Conservation (phyloP, 2,113 vertebrate species). For the Vanacampus margaritifer region DNA sequence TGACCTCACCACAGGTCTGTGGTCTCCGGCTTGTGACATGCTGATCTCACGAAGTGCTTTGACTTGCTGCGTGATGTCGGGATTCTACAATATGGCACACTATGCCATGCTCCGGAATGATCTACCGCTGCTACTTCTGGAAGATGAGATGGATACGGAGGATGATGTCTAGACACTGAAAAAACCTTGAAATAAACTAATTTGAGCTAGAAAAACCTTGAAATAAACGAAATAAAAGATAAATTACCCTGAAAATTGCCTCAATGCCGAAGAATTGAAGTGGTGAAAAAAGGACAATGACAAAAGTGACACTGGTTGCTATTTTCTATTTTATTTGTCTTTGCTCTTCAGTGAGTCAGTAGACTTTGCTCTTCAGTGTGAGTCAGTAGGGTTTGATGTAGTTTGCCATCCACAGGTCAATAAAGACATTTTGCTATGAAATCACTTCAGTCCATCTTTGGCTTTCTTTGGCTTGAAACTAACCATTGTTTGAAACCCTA, state of each 20-base stretch:
- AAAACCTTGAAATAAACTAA: background rate
- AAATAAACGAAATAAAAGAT: background rate
- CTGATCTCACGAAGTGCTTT: conserved; percentile 74
- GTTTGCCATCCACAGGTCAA: background rate
- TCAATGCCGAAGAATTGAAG: background rate
- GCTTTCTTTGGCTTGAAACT: background rate
- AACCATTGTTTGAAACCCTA: background rate
- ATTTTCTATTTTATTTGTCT: background rate
- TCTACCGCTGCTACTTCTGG: rapidly evolving
- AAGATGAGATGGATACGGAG: background rate
- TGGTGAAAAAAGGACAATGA: background rate
- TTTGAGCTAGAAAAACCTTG: background rate
- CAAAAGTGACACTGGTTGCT: background rate
- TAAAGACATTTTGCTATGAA: background rate
- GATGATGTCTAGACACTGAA: background rate
- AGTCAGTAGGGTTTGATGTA: background rate
- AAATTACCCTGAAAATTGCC: background rate
- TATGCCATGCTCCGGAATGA: background rate
- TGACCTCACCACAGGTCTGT: conserved; percentile 55
- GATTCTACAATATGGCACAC: conserved; percentile 59
- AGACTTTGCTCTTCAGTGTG: background rate
- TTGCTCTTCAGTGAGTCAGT: background rate
- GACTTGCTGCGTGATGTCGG: conserved; percentile 83
- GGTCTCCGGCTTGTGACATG: conserved; percentile 73
- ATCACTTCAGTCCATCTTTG: background rate